Base-by-base conservation (phyloP, 2,888 invertebrate genomes). In the Pemphredon lugubris region DNA sequence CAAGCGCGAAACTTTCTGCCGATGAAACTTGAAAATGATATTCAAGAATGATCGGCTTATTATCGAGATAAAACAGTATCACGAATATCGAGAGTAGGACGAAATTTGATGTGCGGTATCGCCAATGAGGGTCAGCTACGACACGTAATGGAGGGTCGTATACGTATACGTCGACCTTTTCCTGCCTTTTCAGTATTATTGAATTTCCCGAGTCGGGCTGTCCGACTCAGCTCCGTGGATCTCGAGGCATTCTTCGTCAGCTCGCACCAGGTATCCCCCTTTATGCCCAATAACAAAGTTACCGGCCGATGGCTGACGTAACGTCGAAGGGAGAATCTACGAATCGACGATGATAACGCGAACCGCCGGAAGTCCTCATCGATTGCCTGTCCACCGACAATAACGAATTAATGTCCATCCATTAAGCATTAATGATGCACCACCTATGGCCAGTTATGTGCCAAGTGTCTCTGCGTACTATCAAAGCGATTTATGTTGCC, bases 351-450 rank as follows among this genome's bases (percentile, higher is more conserved):
- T 32, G 37, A n/a, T 39, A 6, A 48, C 26, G 42, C 21, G 16
- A 9, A 32, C 37, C n/a, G 20, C 18, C 18, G 59, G 48, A 47
- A 60, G 42, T 55, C 30, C 37, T 47, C 42, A 64, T 78, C 72
- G 55, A 75, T 79, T 58, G 51, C 20, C 39, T 48, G 51, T 42
- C 30, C 44, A 60, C 42, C 39, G 77, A 73, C 79, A 76, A 79
- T 75, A 79, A 75, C 73, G 64, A 72, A 77, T 77, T 77, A 77
- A 77, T 79, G 76, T 44, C 65, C 60, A 55, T 61, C 73, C 63
- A 75, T 79, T 79, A 73, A 76, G 68, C 73, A 76, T 75, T 73
- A 79, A 79, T 79, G 79, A 77, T 65, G 68, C 42, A 76, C 72
- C 67, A 60, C 58, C 65, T 64, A 48, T 60, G 55, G 40, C 20